These are phyloP conservation scores for Acanthoscelides obtectus DNA, from an alignment of 2,888 invertebrate species.

Conservation along the genomic window DNA sequence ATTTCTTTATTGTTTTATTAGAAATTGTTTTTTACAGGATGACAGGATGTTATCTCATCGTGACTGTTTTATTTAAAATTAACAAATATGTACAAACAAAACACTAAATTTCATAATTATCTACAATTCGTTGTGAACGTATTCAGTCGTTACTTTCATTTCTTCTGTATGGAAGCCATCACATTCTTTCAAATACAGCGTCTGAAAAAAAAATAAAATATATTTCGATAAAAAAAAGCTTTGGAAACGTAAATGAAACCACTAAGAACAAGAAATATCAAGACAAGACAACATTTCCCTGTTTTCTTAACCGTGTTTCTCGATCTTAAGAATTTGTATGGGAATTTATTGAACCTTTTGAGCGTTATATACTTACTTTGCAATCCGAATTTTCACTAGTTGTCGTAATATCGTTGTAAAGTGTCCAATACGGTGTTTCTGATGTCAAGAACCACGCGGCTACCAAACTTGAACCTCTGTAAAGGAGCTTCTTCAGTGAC, in stretches of 20 bases:
- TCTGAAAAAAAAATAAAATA: constrained; percentile 47
- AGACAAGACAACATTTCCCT: neutral
- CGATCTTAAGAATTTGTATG: neutral
- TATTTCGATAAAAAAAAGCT: no score
- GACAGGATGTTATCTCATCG: neutral
- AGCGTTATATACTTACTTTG: constrained; percentile 58
- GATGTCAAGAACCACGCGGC: constrained; percentile 76
- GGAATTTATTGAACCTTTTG: no score
- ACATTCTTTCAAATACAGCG: constrained; percentile 67
- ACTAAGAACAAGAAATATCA: neutral
- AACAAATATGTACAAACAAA: neutral
- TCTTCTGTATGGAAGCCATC: constrained; percentile 78
- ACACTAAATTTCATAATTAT: neutral
- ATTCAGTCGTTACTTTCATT: constrained; percentile 75
- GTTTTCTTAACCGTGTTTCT: neutral
- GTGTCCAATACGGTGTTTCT: constrained; percentile 71
- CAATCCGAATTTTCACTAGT: constrained; percentile 61
- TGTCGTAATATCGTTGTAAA: constrained; percentile 66
- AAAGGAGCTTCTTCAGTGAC: constrained; percentile 66
- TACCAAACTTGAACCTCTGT: constrained; percentile 68
- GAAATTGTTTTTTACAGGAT: neutral
- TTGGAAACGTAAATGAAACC: neutral
- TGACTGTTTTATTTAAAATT: neutral
- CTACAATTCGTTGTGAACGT: constrained; percentile 76
- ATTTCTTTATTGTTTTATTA: neutral